These are phyloP conservation scores for Nemopilema nomurai DNA, from an alignment of 30 jellyfish, hydroid and myxozoan species.

Conservation along the genomic window DNA sequence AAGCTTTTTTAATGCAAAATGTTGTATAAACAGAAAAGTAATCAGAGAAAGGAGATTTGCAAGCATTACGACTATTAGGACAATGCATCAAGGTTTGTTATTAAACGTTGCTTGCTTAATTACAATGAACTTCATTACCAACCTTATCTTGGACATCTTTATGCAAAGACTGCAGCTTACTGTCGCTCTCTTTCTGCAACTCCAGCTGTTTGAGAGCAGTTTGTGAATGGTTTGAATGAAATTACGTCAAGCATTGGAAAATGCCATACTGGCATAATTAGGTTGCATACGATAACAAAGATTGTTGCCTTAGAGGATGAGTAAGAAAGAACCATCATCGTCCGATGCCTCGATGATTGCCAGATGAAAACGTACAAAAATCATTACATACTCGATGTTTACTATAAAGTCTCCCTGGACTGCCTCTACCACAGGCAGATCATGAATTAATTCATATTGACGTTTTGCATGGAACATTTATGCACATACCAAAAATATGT, in stretches of 20 bases:
- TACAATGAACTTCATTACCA: neutral
- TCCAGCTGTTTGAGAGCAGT: slow-evolving; percentile 6
- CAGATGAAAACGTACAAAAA: too few species aligned
- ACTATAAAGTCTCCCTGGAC: too few species aligned
- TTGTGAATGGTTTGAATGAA: neutral
- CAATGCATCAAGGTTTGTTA: neutral
- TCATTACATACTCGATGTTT: too few species aligned
- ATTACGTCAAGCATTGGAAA: neutral
- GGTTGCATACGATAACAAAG: neutral
- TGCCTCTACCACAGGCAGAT: too few species aligned
- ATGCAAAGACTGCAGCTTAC: neutral
- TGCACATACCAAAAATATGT: too few species aligned
- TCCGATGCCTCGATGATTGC: too few species aligned
- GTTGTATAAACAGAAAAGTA: too few species aligned
- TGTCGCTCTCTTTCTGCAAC: slow-evolving; percentile 4
- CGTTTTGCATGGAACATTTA: too few species aligned
- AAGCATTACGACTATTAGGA: neutral
- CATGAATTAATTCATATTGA: too few species aligned
- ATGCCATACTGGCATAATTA: neutral
- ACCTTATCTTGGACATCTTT: slow-evolving; percentile 12
- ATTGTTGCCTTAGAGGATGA: too few species aligned
- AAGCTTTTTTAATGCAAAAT: too few species aligned
- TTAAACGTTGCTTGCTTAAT: neutral
- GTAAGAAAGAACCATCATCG: too few species aligned
- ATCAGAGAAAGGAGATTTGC: neutral